Base-by-base conservation (phyloP, 2,113 vertebrate genomes). In the Proterorhinus semilunaris region DNA sequence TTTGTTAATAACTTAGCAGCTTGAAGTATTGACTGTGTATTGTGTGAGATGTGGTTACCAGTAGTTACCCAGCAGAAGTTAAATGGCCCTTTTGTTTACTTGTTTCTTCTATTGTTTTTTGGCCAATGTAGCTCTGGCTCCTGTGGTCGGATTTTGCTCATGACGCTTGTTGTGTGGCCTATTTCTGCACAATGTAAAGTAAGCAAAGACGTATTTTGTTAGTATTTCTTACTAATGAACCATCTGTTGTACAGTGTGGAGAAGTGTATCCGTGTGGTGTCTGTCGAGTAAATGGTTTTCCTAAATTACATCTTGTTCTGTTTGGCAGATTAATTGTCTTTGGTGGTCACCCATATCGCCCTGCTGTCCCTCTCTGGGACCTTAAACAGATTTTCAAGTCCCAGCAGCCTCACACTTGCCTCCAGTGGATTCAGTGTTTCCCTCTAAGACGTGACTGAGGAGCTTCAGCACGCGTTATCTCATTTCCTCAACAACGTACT, bases 381-480 rank as follows among this genome's bases (percentile, higher is more conserved):
- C n/a, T 49, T 16, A 48, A 66, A 53, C 51, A 69, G 15, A 68
- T 77, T 75, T 57, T 68, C n/a, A 71, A 83, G 82, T 85, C 69
- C 69, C 45, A 61, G 21, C 36, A 52, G 42, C 72, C 55, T 74
- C 57, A 75, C 55, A 36, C 49, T 68, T 11, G 47, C 57, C 58
- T 47, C 62, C 51, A 68, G 48, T 72, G 67, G 68, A 17, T 64
- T 54, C 13, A 50, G 47, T 66, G 12, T 69, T 49, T 50, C 66
- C 62, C 73, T 67, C 43, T 77, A 74, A 80, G 82, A 75, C 66
- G 73, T 87, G 86, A 85, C 81, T 65, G 71, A 74, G 52, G 51
- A 65, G 82, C 81, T 83, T 88, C 65, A 78, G 66, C 44, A 45
- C 62, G 70, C 65, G 75, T 84, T 75, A 78, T 72, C 83, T 83